Evolutionary conservation across 2,888 invertebrate species (phyloP), one percentile per base, ranked within the genome.

Genomic region (Drosophila infuscata): DNA sequence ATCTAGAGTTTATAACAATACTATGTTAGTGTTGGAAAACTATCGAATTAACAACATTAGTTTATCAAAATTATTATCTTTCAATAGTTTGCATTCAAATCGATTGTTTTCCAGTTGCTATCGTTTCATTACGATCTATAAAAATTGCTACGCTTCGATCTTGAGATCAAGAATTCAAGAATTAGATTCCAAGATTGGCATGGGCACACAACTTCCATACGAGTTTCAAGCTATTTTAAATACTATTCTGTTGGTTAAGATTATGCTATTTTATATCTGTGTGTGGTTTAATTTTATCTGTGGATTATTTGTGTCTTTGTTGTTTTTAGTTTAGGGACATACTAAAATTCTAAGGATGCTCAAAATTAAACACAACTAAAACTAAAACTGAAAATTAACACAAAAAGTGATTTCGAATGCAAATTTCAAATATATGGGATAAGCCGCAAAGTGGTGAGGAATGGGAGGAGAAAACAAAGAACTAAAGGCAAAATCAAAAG

Each of bases 351-450:
- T 78, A 78, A 60, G 71, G 66, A 77, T 79, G 75, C 71, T 81
- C 49, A 64, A 73, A 59, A 74, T 77, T 76, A 81, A 82, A 83
- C 73, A 74, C 68, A 80, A 78, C 71, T 77, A 49, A 68, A 82
- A 82, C 68, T 74, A 49, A 68, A 82, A 82, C 68, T 74, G 49
- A 63, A 61, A 63, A 72, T 59, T 63, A 72, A 60, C 58, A 73
- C 46, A 73, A 70, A 70, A 60, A 51, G 48, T 66, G 56, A 38
- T 43, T 35, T 52, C 30, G 56, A 48, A 71, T 71, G 57, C 70
- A 71, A 59, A 69, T 32, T 53, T 51, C 15, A 60, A 54, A 25
- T 75, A 51, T 35, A 61, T 46, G 20, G 48, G 33, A 33, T 12
- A 43, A 52, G 52, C 32, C 52, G 35, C 48, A 29, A 59, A n/a